A percentile compares a stretch with the other conserved stretches of the same genome.
These are phyloP conservation scores for Epinotia demarniana DNA, from an alignment of 2,888 invertebrate species.

Conservation along the genomic window DNA sequence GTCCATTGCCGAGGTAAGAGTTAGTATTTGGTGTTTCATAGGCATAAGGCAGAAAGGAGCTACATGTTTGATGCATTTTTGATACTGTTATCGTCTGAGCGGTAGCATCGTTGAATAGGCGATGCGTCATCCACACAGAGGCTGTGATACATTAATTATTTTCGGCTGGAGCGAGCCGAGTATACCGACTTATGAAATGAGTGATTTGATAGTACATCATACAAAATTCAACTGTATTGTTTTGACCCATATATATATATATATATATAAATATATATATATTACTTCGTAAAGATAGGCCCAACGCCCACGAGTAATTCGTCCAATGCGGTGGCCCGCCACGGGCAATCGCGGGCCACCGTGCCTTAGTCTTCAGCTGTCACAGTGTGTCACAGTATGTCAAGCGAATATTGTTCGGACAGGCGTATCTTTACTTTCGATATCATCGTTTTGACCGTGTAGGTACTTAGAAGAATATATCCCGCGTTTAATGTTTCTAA, in stretches of 20 bases:
- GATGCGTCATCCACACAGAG: conserved; percentile 35
- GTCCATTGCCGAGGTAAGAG: background rate
- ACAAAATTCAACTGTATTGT: background rate
- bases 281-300: too few species aligned
- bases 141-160: conserved; percentile 39
- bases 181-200: conserved; percentile 13
- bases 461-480: background rate
- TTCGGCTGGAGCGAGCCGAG: conserved; percentile 4
- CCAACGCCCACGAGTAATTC: too few species aligned
- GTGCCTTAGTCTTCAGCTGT: too few species aligned
- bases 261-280: too few species aligned
- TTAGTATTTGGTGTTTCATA: background rate
- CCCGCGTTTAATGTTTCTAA: background rate
- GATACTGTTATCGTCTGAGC: conserved; percentile 5
- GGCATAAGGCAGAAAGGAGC: conserved; percentile 10
- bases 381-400: too few species aligned
- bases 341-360: too few species aligned
- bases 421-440: too few species aligned
- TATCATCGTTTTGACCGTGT: too few species aligned
- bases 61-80: conserved; percentile 10
- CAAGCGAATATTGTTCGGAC: too few species aligned
- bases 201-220: conserved; percentile 12
- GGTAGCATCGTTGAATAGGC: conserved; percentile 32
- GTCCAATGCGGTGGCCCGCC: too few species aligned
- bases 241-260: too few species aligned